phyloP scores from a whole-genome alignment of 1,140 invertebrate species.

The Phortica variegata region DNA sequence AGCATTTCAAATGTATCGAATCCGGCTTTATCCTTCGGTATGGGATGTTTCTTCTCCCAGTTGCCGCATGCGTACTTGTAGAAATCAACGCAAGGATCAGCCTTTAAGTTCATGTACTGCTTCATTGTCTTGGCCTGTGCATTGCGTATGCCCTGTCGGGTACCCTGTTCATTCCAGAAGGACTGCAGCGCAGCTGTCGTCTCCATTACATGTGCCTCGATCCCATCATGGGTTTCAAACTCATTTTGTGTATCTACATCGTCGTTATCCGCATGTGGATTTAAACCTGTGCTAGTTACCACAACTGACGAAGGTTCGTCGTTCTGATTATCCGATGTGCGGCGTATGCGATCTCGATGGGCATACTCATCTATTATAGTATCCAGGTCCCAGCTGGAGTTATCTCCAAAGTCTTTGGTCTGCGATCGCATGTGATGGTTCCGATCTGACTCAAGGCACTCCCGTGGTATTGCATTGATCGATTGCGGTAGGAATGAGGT shows the following conservation, averaged over 20 bases:
- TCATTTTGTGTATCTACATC: too few relatives aligned
- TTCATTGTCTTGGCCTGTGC: constrained; percentile 69
- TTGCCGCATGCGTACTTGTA: constrained; percentile 89
- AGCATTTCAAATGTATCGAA: constrained; percentile 83
- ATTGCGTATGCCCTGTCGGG: constrained; percentile 58
- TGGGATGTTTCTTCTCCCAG: constrained; percentile 79
- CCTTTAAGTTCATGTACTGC: constrained; percentile 73
- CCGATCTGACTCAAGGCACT: constrained; percentile 23
- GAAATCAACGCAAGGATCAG: constrained; percentile 88
- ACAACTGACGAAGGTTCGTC: too few relatives aligned
- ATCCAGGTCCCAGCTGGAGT: constrained; percentile 2
- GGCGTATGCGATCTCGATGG: background rate
- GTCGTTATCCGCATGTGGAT: background rate
- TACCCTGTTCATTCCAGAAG: constrained; percentile 61
- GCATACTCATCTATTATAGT: background rate
- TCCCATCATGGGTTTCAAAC: background rate
- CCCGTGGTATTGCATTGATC: constrained; percentile 27
- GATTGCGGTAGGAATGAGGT: constrained; percentile 48
- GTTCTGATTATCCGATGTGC: background rate
- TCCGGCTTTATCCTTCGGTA: constrained; percentile 79
- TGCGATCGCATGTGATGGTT: background rate
- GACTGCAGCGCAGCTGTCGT: constrained; percentile 39
- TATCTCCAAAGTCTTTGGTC: constrained; percentile 7
- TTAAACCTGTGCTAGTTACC: too few relatives aligned
- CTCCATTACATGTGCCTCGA: constrained; percentile 12